phyloP scores from a whole-genome alignment of 2,113 vertebrate genomes.

The Muntiacus muntjak region DNA sequence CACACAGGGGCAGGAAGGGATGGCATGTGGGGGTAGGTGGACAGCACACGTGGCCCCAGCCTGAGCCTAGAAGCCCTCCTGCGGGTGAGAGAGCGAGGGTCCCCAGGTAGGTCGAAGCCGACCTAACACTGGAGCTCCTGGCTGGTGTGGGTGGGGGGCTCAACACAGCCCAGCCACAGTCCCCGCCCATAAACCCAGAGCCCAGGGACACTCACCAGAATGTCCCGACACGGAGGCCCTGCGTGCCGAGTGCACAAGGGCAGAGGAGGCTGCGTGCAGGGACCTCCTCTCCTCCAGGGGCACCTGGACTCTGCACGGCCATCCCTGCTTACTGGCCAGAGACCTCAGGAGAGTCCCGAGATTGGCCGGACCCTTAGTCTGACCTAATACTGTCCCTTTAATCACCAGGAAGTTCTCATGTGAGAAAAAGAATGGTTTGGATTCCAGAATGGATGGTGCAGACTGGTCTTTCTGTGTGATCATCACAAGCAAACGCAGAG shows the following conservation, averaged over 20 bases:
- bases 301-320: not conserved
- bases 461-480: not conserved
- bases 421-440: not conserved
- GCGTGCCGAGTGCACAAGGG: not conserved
- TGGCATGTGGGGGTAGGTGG: not conserved
- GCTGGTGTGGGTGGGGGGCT: not conserved
- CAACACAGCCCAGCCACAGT: not conserved
- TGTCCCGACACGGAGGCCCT: fast-evolving
- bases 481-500: not conserved
- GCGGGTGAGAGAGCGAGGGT: fast-evolving
- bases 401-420: not conserved
- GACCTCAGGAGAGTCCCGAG: not conserved
- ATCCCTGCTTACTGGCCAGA: not conserved
- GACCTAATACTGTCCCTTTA: not conserved
- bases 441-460: not conserved
- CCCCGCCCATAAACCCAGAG: not conserved
- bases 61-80: not conserved
- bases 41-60: not conserved
- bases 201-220: not conserved
- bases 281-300: not conserved
- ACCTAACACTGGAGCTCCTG: not conserved
- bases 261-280: not conserved
- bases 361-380: not conserved
- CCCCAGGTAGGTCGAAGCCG: fast-evolving
- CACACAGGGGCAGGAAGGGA: not conserved